Percentiles rank a stretch among this genome's conserved stretches.
phyloP scores from a whole-genome alignment of 2,797 vertebrate species.

The Neomorphus geoffroyi region DNA sequence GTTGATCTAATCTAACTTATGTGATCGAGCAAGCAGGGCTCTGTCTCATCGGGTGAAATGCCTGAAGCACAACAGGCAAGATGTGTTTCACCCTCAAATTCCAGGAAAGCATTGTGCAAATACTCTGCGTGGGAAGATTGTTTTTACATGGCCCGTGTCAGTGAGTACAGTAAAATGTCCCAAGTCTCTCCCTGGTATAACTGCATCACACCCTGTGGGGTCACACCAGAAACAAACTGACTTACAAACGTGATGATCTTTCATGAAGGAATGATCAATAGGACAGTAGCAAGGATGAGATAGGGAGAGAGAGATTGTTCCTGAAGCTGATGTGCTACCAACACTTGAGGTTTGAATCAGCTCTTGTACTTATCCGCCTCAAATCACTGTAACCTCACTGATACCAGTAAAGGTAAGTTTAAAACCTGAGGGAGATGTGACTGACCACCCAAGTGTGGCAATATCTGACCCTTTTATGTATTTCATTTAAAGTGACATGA shows the following conservation, averaged over 20 bases:
- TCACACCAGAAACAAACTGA: neutral
- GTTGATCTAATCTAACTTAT: conserved; percentile 35
- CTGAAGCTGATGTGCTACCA: neutral
- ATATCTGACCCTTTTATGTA: neutral
- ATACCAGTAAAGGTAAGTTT: neutral
- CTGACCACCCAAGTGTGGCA: neutral
- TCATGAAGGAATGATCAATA: neutral
- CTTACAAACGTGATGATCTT: neutral
- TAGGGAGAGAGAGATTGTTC: accelerated
- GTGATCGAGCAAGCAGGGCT: conserved; percentile 7
- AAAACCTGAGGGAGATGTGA: neutral
- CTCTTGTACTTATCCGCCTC: neutral
- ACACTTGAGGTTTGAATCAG: neutral
- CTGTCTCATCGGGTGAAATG: conserved; percentile 63
- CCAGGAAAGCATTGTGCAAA: conserved; percentile 72
- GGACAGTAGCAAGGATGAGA: neutral
- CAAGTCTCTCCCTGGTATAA: neutral
- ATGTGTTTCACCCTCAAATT: conserved; percentile 69
- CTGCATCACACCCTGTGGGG: neutral
- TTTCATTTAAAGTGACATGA: neutral
- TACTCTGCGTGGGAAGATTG: conserved; percentile 51
- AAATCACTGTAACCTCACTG: neutral
- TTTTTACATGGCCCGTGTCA: conserved; percentile 45
- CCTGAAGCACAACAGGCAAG: conserved; percentile 66
- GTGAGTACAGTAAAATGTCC: conserved; percentile 23